Conservation (phyloP, 2,113 vertebrate genomes). For the Aspidoscelis tigris region DNA sequence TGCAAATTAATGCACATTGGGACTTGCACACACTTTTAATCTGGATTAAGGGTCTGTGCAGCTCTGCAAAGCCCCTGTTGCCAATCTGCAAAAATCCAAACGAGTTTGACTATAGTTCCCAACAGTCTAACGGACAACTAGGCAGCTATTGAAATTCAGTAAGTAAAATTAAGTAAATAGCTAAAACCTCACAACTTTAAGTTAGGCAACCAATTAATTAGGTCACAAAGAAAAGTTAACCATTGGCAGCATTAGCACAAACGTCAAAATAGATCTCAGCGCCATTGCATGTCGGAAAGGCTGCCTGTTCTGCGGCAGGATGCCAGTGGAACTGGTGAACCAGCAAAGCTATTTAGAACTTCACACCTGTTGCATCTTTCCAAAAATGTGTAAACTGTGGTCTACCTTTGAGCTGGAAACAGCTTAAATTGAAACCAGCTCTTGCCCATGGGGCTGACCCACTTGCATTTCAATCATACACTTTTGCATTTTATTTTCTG, state of each 20-base stretch:
- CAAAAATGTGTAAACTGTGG: background rate
- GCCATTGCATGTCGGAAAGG: background rate
- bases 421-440: background rate
- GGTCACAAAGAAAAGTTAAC: background rate
- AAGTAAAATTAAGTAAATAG: no score
- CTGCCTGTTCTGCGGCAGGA: background rate
- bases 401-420: slow-evolving; percentile 7
- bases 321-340: background rate
- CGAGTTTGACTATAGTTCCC: no score
- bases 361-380: slow-evolving; percentile 2
- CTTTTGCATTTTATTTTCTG: background rate
- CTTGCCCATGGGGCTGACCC: background rate
- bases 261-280: background rate
- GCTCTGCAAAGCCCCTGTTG: no score
- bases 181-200: no score
- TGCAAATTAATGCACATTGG: no score
- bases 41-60: no score
- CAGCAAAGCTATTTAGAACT: background rate
- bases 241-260: background rate
- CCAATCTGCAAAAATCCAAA: no score
- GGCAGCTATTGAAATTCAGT: no score
- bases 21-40: no score
- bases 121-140: no score
- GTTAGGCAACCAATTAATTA: no score
- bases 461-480: background rate